Evolutionary conservation across 2,113 vertebrate genomes (phyloP).

Genomic region (Atlantisia rogersi): DNA sequence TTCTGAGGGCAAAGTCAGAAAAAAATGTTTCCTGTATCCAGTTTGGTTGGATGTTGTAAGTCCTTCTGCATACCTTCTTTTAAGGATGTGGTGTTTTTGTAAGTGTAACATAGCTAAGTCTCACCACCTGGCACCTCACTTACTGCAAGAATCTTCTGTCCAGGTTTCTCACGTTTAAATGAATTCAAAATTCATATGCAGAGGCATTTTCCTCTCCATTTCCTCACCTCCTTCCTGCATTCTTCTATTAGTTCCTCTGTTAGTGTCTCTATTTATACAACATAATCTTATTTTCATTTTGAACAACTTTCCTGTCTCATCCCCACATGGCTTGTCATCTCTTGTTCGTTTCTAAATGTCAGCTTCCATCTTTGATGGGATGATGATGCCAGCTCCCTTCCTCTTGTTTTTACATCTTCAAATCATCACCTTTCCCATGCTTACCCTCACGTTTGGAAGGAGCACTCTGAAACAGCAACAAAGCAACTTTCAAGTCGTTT

Average conservation of each 20-base stretch:
- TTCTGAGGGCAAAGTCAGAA: not conserved
- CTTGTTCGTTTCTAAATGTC: not conserved
- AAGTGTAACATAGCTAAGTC: not conserved
- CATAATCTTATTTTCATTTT: not conserved
- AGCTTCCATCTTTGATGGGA: conserved; percentile 6
- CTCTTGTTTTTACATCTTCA: conserved; percentile 19
- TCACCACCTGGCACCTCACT: not conserved
- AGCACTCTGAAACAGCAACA: conserved; percentile 37
- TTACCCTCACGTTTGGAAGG: not conserved
- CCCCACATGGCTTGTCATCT: not conserved
- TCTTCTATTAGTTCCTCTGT: not conserved
- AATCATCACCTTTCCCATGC: conserved; percentile 25
- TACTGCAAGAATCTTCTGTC: not conserved
- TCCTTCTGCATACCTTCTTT: not conserved
- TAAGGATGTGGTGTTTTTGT: not conserved
- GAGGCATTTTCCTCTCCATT: not conserved
- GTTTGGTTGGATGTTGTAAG: not conserved
- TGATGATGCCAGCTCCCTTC: not conserved
- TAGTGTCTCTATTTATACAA: not conserved
- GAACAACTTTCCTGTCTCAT: conserved; percentile 4
- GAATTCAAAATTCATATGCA: not conserved
- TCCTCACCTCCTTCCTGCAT: not conserved
- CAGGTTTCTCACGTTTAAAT: not conserved
- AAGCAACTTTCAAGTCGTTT: conserved; percentile 46
- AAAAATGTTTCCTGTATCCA: not conserved